Conservation (phyloP, 2,113 vertebrate species). For the Excalfactoria chinensis region DNA sequence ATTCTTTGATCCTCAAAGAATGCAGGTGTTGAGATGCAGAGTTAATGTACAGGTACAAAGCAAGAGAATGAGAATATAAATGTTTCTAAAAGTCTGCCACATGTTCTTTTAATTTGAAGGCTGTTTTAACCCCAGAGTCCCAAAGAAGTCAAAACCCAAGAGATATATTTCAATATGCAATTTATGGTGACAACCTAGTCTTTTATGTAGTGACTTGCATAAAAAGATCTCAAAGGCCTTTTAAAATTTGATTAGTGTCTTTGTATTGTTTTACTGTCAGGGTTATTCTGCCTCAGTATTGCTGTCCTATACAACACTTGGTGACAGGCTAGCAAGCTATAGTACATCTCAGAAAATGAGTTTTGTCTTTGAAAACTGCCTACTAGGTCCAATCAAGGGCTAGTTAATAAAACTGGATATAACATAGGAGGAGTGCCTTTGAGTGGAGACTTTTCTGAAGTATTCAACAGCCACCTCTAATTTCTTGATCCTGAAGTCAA, state of each 20-base stretch:
- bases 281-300: not conserved
- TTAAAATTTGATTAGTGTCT: not conserved
- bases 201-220: not conserved
- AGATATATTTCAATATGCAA: not conserved
- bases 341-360: not conserved
- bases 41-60: not conserved
- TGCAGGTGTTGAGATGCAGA: fast-evolving
- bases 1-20: not conserved
- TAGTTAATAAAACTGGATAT: not conserved
- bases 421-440: not conserved
- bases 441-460: not conserved
- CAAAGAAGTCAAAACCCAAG: not conserved
- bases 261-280: not conserved
- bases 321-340: not conserved
- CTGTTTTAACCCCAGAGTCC: not conserved
- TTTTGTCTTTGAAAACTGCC: not conserved
- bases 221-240: not conserved
- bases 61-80: not conserved
- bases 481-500: not conserved
- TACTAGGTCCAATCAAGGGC: not conserved
- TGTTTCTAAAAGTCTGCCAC: not conserved
- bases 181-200: not conserved
- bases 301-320: too few species aligned
- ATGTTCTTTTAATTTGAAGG: not conserved
- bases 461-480: not conserved